Conservation (phyloP, 92 coral and sea anemone species). For the Zoanthus gigantus region DNA sequence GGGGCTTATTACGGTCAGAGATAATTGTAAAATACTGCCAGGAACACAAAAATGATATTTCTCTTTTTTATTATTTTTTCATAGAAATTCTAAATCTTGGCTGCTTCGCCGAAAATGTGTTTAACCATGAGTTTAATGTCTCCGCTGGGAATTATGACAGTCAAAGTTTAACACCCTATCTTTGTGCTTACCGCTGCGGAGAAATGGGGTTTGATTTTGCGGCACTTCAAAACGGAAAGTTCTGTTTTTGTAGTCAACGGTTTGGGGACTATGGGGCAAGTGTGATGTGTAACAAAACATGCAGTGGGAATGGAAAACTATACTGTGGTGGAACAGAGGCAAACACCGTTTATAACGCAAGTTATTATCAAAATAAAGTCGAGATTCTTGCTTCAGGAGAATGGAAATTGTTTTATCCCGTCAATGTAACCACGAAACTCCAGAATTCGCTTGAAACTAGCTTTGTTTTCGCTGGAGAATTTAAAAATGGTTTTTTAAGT, state of each 20-base stretch:
- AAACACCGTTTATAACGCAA: conserved; percentile 76
- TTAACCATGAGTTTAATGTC: conserved; percentile 65
- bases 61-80: neutral
- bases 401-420: conserved; percentile 56
- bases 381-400: conserved; percentile 33
- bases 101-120: conserved; percentile 66
- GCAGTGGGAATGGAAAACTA: conserved; percentile 71
- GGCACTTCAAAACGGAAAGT: conserved; percentile 79
- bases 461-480: conserved; percentile 45
- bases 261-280: conserved; percentile 57
- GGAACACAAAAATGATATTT: neutral
- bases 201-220: conserved; percentile 64
- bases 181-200: conserved; percentile 74
- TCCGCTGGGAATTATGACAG: conserved; percentile 85
- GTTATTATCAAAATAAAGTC: conserved; percentile 57
- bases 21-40: neutral
- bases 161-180: conserved; percentile 60
- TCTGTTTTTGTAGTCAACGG: conserved; percentile 78
- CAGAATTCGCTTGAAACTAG: conserved; percentile 57
- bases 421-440: conserved; percentile 46
- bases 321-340: conserved; percentile 80
- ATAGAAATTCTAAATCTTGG: conserved; percentile 81
- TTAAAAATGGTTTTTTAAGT: conserved; percentile 66
- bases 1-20: neutral
- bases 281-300: conserved; percentile 58